A percentile compares a stretch with the other conserved stretches of the same genome.
These are phyloP conservation scores for Diadumene lineata DNA, from an alignment of 92 coral and sea anemone genomes.

Conservation along the genomic window DNA sequence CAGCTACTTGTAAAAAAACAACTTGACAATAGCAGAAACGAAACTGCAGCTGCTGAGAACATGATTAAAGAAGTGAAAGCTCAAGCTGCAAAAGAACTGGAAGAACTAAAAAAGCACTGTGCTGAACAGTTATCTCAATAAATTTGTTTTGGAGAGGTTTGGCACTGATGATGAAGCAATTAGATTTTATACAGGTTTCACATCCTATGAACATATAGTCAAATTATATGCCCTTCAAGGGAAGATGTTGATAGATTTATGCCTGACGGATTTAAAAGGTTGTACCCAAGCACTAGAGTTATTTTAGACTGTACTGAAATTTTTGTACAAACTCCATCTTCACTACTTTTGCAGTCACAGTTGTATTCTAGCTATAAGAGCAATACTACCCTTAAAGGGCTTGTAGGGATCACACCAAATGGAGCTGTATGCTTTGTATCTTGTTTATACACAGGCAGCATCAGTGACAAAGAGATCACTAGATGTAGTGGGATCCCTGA, in stretches of 20 bases:
- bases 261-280: slow-evolving; percentile 40
- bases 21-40: slow-evolving; percentile 14
- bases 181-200: slow-evolving; percentile 45
- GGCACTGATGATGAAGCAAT: slow-evolving; percentile 35
- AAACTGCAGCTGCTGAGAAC: slow-evolving; percentile 22
- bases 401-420: slow-evolving; percentile 61
- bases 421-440: slow-evolving; percentile 66
- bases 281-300: too few species aligned
- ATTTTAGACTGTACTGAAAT: slow-evolving; percentile 72
- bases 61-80: slow-evolving; percentile 26
- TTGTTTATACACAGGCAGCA: slow-evolving; percentile 34
- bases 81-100: slow-evolving; percentile 18
- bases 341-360: slow-evolving; percentile 57
- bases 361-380: slow-evolving; percentile 60
- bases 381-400: slow-evolving; percentile 60
- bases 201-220: slow-evolving; percentile 43
- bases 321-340: slow-evolving; percentile 45
- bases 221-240: slow-evolving; percentile 45
- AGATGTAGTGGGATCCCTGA: slow-evolving; percentile 56
- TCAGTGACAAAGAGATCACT: slow-evolving; percentile 64
- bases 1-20: too few species aligned
- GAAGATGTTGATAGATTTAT: slow-evolving; percentile 34
- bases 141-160: slow-evolving; percentile 51
- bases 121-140: slow-evolving; percentile 35
- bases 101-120: neutral